Conservation (phyloP, 2,113 vertebrate genomes). For the Machaerirhynchus nigripectus region DNA sequence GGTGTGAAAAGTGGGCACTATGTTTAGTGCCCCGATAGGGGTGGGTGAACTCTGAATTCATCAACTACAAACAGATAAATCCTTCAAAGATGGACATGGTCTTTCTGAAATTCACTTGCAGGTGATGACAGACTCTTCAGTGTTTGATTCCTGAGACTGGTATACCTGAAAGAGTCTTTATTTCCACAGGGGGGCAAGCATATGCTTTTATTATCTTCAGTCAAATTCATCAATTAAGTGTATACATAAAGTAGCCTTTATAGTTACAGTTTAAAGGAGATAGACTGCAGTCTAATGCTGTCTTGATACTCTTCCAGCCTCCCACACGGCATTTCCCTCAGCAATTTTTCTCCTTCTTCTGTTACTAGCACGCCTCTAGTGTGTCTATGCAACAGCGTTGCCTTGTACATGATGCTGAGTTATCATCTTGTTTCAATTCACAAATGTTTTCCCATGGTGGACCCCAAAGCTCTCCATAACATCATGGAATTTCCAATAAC, state of each 20-base stretch:
- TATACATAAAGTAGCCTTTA: background rate
- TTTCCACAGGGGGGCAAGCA: background rate
- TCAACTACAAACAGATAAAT: background rate
- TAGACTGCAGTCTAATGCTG: background rate
- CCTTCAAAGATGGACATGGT: background rate
- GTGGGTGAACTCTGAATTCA: background rate
- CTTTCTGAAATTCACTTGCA: background rate
- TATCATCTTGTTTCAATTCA: background rate
- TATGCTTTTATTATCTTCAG: background rate
- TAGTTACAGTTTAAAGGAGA: background rate
- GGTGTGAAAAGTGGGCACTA: background rate
- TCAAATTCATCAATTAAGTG: background rate
- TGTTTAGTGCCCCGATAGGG: rapidly evolving
- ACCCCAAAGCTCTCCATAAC: background rate
- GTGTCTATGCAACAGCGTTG: background rate
- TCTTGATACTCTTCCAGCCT: background rate
- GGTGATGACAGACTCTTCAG: background rate
- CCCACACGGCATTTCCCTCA: rapidly evolving
- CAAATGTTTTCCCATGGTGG: background rate
- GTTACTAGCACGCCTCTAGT: background rate
- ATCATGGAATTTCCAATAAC: background rate
- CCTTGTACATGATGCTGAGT: background rate
- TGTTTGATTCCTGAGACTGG: background rate
- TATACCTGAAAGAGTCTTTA: background rate
- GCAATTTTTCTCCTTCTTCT: background rate